Evolutionary conservation across 2,113 vertebrate genomes (phyloP).

Genomic region (Lycocorax pyrrhopterus): DNA sequence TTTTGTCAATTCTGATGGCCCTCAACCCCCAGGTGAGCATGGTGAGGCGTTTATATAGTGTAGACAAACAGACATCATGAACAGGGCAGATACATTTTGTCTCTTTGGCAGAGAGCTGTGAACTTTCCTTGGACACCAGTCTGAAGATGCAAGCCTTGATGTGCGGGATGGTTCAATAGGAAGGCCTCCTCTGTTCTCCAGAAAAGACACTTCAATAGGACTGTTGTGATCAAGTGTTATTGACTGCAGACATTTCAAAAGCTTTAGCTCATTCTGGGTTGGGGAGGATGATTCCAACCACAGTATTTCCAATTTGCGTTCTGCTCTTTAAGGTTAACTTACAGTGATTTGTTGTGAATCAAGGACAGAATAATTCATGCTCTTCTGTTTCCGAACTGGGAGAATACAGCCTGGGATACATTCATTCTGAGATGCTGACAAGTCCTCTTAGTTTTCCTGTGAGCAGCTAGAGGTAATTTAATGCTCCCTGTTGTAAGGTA

Average conservation of each 20-base stretch:
- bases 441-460: background rate
- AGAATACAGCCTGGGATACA: background rate
- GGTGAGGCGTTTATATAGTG: background rate
- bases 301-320: background rate
- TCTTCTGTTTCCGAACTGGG: background rate
- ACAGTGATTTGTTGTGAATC: background rate
- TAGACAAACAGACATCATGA: background rate
- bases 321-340: constrained; percentile 5
- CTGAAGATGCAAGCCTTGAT: background rate
- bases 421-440: constrained; percentile 1
- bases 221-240: background rate
- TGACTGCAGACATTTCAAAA: background rate
- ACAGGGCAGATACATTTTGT: background rate
- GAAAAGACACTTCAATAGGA: background rate
- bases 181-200: background rate
- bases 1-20: background rate
- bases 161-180: background rate
- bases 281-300: background rate
- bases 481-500: background rate
- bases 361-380: background rate
- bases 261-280: background rate
- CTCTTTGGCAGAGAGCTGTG: background rate
- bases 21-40: background rate
- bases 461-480: constrained; percentile 9
- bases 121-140: background rate